Conservation (phyloP, 2,888 invertebrate species). For the Stramonita haemastoma region DNA sequence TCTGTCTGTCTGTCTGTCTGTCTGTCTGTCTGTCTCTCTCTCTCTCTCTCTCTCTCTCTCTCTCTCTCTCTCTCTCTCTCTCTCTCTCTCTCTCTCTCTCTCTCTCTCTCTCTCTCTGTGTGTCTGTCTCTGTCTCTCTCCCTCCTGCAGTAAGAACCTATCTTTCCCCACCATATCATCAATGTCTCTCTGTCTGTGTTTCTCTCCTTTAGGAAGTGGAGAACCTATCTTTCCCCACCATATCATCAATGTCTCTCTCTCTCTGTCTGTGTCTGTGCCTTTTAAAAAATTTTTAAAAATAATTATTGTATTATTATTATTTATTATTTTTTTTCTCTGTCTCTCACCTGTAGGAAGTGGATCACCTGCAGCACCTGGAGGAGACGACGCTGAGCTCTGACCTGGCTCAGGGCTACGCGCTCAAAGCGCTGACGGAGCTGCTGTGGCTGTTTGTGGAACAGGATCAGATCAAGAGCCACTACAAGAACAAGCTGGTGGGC, state of each 20-base stretch:
- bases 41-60: slow-evolving; percentile 1
- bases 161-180: not conserved
- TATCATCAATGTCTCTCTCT: not conserved
- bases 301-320: no score
- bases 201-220: slow-evolving; percentile 22
- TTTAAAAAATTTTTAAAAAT: no score
- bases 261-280: not conserved
- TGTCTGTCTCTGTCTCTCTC: slow-evolving; percentile 16
- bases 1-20: not conserved
- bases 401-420: slow-evolving; percentile 93
- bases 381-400: slow-evolving; percentile 97
- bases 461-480: slow-evolving; percentile 87
- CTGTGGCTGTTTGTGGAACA: slow-evolving; percentile 89
- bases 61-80: slow-evolving; percentile 25
- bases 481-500: slow-evolving; percentile 87
- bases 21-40: not conserved
- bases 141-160: not conserved
- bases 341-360: not conserved
- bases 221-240: not conserved
- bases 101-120: not conserved
- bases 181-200: slow-evolving; percentile 6
- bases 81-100: slow-evolving; percentile 30
- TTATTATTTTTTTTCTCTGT: slow-evolving; percentile 7
- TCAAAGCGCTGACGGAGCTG: slow-evolving; percentile 90
- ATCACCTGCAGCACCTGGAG: slow-evolving; percentile 88